Conservation (phyloP, 2,888 invertebrate genomes). For the Nipponacmea schrenckii region DNA sequence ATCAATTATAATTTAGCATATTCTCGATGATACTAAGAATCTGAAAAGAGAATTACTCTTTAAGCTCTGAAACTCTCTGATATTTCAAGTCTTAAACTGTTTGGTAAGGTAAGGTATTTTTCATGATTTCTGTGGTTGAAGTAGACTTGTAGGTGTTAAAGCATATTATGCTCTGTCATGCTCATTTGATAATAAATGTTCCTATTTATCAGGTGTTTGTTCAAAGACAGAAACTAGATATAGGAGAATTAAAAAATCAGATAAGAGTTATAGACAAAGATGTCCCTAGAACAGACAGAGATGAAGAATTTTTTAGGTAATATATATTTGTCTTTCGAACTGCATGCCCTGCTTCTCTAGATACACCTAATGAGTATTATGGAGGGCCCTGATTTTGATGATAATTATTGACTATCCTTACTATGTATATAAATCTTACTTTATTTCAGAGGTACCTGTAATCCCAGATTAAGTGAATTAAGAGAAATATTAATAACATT, state of each 20-base stretch:
- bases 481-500: constrained; percentile 64
- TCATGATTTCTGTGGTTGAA: too few relatives aligned
- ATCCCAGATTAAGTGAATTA: constrained; percentile 53
- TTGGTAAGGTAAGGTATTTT: too few relatives aligned
- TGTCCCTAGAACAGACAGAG: constrained; percentile 65
- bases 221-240: constrained; percentile 53
- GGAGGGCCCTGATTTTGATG: not conserved
- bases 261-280: constrained; percentile 65
- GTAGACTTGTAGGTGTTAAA: too few relatives aligned
- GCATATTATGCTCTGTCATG: too few relatives aligned
- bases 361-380: not conserved
- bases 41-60: too few relatives aligned
- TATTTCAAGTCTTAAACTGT: too few relatives aligned
- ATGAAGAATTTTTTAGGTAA: constrained; percentile 59
- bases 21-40: too few relatives aligned
- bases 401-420: too few relatives aligned
- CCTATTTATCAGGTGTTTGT: constrained; percentile 57
- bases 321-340: constrained; percentile 18
- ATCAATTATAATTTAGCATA: too few relatives aligned
- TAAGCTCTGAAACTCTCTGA: too few relatives aligned
- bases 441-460: constrained; percentile 46
- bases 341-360: not conserved
- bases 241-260: constrained; percentile 44
- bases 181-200: not conserved
- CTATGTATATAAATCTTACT: not conserved